Percentiles rank a stretch among this genome's conserved stretches.
Conservation (phyloP, 2,113 vertebrate species). For the Pogona vitticeps region DNA sequence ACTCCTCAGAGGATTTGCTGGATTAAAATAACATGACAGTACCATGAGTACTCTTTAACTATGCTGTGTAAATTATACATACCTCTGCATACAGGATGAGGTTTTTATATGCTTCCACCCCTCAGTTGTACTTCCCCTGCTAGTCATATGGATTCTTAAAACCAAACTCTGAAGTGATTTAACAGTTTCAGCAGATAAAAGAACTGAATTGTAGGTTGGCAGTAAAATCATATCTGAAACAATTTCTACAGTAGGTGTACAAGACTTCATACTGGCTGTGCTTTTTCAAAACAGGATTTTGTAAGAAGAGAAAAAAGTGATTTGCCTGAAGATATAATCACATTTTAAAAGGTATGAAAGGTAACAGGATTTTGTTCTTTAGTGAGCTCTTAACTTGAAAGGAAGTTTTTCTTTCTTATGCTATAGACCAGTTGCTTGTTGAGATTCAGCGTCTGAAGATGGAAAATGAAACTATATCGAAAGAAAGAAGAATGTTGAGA, state of each 20-base stretch:
- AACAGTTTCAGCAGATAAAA: background rate
- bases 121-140: background rate
- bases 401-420: conserved; percentile 56
- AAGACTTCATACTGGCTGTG: conserved; percentile 17
- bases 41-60: background rate
- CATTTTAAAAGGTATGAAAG: background rate
- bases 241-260: background rate
- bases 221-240: background rate
- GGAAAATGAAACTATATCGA: conserved; percentile 67
- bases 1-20: background rate
- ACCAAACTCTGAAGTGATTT: background rate
- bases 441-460: conserved; percentile 74
- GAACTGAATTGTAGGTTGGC: background rate
- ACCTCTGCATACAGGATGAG: too few species aligned
- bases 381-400: conserved; percentile 53
- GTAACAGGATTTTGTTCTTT: conserved; percentile 50
- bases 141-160: background rate
- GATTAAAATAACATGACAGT: background rate
- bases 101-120: too few species aligned
- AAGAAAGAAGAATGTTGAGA: conserved; percentile 68
- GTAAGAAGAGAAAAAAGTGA: background rate
- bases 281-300: too few species aligned
- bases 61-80: too few species aligned
- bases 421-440: conserved; percentile 70
- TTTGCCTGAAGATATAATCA: conserved; percentile 39